A percentile compares a stretch with the other conserved stretches of the same genome.
Conservation (phyloP, 2,113 vertebrate species). For the Indicator indicator region DNA sequence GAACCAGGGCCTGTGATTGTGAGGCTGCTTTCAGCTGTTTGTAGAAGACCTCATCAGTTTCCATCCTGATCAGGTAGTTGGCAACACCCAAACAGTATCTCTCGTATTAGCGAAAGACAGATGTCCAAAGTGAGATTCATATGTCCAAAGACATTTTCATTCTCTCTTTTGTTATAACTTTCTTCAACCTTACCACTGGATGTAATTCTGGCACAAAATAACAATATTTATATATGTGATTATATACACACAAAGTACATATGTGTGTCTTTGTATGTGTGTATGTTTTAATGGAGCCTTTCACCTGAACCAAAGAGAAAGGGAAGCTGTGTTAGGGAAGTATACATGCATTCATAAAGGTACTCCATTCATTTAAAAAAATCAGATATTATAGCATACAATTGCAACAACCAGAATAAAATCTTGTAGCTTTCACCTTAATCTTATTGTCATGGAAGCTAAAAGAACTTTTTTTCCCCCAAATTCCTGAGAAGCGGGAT, state of each 20-base stretch:
- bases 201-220: neutral
- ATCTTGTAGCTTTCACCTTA: neutral
- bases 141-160: neutral
- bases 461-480: conserved; percentile 9
- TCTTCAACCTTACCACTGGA: neutral
- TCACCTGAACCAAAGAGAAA: neutral
- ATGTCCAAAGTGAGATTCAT: neutral
- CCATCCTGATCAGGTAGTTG: too few species aligned
- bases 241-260: neutral
- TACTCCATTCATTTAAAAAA: neutral
- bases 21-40: too few species aligned
- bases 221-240: neutral
- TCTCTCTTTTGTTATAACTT: neutral
- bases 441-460: neutral
- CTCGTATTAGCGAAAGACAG: too few species aligned
- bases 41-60: too few species aligned
- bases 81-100: too few species aligned
- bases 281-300: neutral
- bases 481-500: neutral
- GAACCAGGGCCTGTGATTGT: too few species aligned
- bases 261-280: neutral
- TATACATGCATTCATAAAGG: neutral
- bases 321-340: neutral
- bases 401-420: neutral
- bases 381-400: neutral